Evolutionary conservation across 2,113 vertebrate species (phyloP), one percentile per base, ranked within the genome.

Genomic region (Cyanistes caeruleus): DNA sequence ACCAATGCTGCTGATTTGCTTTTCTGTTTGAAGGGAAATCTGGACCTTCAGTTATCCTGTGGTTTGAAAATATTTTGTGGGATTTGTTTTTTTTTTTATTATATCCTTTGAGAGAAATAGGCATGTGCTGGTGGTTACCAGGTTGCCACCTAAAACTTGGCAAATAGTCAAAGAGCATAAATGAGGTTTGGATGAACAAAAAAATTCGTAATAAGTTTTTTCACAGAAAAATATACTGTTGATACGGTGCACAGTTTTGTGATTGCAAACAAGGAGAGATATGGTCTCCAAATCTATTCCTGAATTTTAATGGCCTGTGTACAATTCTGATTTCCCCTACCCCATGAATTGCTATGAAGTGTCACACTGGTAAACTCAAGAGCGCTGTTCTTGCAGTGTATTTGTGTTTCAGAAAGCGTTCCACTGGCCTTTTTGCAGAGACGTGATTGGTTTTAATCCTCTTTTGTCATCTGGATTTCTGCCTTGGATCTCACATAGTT

Each of bases 101-200:
- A 44, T 14, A 86, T 96, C 58, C 77, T 79, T 90, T 93, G 62
- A 55, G 79, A 95, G 72, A 91, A 95, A 69, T 76, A 84, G 30
- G 13, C 86, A 67, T 2, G 1, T 93, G 67, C 44, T 91, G 56
- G 48, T 76, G 37, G 70, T 90, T 91, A 52, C 70, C 86, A 87
- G 69, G 37, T 89, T 96, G 67, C 79, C 73, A 87, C 87, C 60
- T 92, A 88, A 93, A 90, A 35, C 67, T 84, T 49, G 64, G 58
- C 51, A 90, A 60, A 82, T 35, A 63, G 24, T 86, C 5, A 2
- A 9, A 60, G 28, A 49, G 15, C 5, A 1, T 55, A 72, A 52
- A 22, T 56, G 60, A 20, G 37, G 37, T 78, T 78, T 84, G 69
- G 17, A 41, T 59, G 43, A 81, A n/a, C 15, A 55, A 60, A 91